phyloP scores from a whole-genome alignment of 2,888 invertebrate genomes.

The Zaprionus bogoriensis region DNA sequence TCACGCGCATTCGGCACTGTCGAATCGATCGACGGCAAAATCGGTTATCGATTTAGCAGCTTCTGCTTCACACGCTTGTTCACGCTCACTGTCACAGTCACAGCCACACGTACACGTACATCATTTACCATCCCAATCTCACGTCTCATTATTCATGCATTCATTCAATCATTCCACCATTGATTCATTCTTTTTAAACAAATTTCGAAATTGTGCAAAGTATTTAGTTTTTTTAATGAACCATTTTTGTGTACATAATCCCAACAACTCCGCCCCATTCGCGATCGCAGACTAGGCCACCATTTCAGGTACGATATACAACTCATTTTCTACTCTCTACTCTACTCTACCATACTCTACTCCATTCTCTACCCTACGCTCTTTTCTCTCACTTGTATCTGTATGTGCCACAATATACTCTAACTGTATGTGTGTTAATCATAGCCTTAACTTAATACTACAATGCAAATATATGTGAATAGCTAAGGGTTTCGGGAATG shows the following conservation, averaged over 20 bases:
- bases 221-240: slow-evolving; percentile 72
- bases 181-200: slow-evolving; percentile 45
- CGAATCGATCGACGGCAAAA: slow-evolving; percentile 18
- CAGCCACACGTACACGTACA: slow-evolving; percentile 48
- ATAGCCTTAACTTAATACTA: not conserved
- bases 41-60: slow-evolving; percentile 36
- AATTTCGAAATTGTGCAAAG: slow-evolving; percentile 73
- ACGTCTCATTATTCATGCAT: slow-evolving; percentile 19
- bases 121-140: slow-evolving; percentile 26
- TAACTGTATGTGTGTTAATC: not conserved
- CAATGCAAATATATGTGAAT: too few relatives aligned
- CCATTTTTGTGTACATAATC: slow-evolving; percentile 80
- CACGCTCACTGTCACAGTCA: slow-evolving; percentile 7
- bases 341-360: slow-evolving; percentile 33
- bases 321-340: slow-evolving; percentile 71
- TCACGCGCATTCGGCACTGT: slow-evolving; percentile 23
- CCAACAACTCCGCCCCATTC: slow-evolving; percentile 75
- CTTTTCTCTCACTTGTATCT: slow-evolving; percentile 35
- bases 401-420: not conserved
- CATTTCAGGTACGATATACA: slow-evolving; percentile 82
- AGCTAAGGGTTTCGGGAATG: not conserved
- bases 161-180: slow-evolving; percentile 33
- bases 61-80: slow-evolving; percentile 28
- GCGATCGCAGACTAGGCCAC: slow-evolving; percentile 82
- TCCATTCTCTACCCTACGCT: slow-evolving; percentile 42